Percentiles rank a stretch among this genome's conserved stretches.
phyloP scores from a whole-genome alignment of 2,113 vertebrate genomes.

The Hemiscyllium ocellatum region DNA sequence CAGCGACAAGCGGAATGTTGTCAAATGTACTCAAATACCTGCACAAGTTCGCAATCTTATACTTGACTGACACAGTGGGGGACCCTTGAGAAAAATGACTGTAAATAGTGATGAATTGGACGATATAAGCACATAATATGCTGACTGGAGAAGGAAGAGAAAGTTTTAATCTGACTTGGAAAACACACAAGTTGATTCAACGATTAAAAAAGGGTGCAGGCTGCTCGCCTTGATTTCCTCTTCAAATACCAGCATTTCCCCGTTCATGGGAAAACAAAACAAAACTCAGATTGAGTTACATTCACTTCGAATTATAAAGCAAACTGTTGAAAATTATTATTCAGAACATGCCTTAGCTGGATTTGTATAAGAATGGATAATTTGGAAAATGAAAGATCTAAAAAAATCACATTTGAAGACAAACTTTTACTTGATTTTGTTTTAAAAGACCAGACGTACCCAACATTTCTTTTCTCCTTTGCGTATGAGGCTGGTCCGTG shows the following conservation, averaged over 20 bases:
- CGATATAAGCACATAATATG: background rate
- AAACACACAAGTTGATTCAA: background rate
- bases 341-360: background rate
- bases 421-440: background rate
- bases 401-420: background rate
- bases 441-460: conserved; percentile 60
- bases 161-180: background rate
- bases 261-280: background rate
- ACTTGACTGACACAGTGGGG: background rate
- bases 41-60: background rate
- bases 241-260: background rate
- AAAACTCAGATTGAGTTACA: background rate
- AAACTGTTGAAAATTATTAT: background rate
- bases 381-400: background rate
- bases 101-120: background rate
- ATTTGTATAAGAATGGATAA: background rate
- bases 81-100: background rate
- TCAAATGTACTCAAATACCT: background rate
- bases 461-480: conserved; percentile 83
- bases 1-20: background rate
- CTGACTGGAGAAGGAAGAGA: background rate
- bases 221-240: background rate
- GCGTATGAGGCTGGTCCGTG: conserved; percentile 88
- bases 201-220: background rate
- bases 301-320: background rate